Percentiles rank a stretch among this genome's conserved stretches.
phyloP scores from a whole-genome alignment of 2,888 invertebrate genomes.

The Epistrophe eligans region DNA sequence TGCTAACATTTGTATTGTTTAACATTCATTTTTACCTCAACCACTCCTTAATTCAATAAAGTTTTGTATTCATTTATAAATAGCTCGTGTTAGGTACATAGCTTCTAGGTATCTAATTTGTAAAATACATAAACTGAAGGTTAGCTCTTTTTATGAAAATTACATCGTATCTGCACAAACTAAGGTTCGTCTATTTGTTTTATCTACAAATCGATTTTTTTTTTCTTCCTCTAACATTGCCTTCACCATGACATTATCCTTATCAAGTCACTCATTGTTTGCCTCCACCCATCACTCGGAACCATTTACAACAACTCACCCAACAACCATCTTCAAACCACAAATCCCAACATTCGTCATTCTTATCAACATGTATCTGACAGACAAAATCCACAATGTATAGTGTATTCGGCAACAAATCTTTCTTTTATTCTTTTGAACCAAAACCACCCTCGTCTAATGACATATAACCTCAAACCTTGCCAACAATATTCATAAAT shows the following conservation, averaged over 20 bases:
- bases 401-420: slow-evolving; percentile 42
- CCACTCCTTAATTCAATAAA: neutral
- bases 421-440: neutral
- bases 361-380: slow-evolving; percentile 71
- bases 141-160: neutral
- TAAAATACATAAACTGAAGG: neutral
- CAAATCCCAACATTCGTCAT: slow-evolving; percentile 59
- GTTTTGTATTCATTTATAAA: neutral
- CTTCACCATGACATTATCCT: slow-evolving; percentile 69
- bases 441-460: slow-evolving; percentile 12
- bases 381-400: slow-evolving; percentile 54
- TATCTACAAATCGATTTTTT: slow-evolving; percentile 64
- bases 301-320: slow-evolving; percentile 1
- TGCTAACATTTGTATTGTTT: neutral
- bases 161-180: neutral
- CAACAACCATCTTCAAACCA: slow-evolving; percentile 2
- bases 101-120: neutral
- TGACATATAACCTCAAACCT: slow-evolving; percentile 13
- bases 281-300: neutral
- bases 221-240: neutral
- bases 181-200: slow-evolving; percentile 15
- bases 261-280: slow-evolving; percentile 64
- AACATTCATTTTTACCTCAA: neutral
- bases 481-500: slow-evolving; percentile 53
- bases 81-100: neutral